Conservation (phyloP, 2,888 invertebrate species). For the Eupsilia transversa region DNA sequence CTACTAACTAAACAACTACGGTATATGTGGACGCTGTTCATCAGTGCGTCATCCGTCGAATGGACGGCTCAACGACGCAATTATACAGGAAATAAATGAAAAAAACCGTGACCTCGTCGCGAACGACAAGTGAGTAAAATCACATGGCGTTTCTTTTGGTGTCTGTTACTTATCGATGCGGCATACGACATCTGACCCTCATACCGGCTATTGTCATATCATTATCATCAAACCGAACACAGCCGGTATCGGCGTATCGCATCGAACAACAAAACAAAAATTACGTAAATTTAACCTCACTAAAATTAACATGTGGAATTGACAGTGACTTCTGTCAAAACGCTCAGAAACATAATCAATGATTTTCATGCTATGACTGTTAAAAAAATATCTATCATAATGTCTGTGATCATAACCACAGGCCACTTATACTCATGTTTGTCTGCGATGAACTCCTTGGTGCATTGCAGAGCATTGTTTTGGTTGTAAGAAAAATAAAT, state of each 20-base stretch:
- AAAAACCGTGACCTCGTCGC: constrained; percentile 69
- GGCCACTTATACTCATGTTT: too few relatives aligned
- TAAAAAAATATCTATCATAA: too few relatives aligned
- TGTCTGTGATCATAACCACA: too few relatives aligned
- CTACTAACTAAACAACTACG: constrained; percentile 76
- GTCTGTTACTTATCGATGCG: constrained; percentile 74
- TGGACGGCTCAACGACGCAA: constrained; percentile 60
- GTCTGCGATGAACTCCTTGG: background rate
- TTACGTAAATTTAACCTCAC: constrained; percentile 75
- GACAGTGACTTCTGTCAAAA: background rate
- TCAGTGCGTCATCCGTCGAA: constrained; percentile 71
- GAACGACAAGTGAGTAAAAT: constrained; percentile 53
- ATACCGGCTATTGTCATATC: constrained; percentile 71
- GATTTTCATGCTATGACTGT: background rate
- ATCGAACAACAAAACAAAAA: constrained; percentile 51
- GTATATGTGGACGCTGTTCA: constrained; percentile 75
- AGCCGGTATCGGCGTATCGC: constrained; percentile 57
- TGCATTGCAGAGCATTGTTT: background rate
- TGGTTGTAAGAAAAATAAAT: constrained; percentile 21
- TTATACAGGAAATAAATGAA: constrained; percentile 66
- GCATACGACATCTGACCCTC: constrained; percentile 82
- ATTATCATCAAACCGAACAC: constrained; percentile 70
- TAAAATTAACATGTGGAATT: constrained; percentile 47
- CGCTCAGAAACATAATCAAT: constrained; percentile 17
- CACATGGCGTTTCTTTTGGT: constrained; percentile 62